Conservation (phyloP, 2,113 vertebrate genomes). For the Melospiza melodia region DNA sequence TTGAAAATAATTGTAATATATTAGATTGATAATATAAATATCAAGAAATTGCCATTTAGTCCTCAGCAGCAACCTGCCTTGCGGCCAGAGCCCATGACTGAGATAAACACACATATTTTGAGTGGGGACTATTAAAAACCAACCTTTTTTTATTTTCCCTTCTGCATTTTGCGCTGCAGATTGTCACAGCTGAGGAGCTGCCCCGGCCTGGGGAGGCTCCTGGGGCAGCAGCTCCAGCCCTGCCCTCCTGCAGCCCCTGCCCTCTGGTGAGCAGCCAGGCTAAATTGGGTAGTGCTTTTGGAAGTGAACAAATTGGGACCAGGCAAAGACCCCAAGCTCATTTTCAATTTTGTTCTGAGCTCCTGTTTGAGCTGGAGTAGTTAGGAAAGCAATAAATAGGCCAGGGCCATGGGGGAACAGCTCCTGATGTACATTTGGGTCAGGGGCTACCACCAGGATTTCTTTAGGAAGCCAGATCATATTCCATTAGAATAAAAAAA, state of each 20-base stretch:
- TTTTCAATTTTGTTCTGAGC: slow-evolving; percentile 69
- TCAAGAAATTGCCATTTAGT: neutral
- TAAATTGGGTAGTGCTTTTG: slow-evolving; percentile 65
- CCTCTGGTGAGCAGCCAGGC: slow-evolving; percentile 52
- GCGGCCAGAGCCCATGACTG: neutral
- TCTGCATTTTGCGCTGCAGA: neutral
- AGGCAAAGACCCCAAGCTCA: slow-evolving; percentile 61
- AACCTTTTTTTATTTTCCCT: neutral
- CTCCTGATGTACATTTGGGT: slow-evolving; percentile 57
- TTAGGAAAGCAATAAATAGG: slow-evolving; percentile 72
- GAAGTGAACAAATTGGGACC: slow-evolving; percentile 60
- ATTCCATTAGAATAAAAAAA: neutral
- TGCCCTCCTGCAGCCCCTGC: slow-evolving; percentile 41
- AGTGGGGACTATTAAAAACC: neutral
- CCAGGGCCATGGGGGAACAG: slow-evolving; percentile 71
- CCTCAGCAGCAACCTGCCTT: rapidly evolving
- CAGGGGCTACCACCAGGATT: slow-evolving; percentile 59
- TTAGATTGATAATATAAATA: neutral
- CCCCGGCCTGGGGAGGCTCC: neutral
- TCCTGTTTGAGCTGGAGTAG: slow-evolving; percentile 27
- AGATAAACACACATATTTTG: rapidly evolving
- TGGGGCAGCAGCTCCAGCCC: neutral
- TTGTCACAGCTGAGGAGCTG: neutral
- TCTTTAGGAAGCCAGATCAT: neutral
- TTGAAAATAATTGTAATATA: neutral